phyloP scores from a whole-genome alignment of 2,888 invertebrate genomes.

The Seira ritae region DNA sequence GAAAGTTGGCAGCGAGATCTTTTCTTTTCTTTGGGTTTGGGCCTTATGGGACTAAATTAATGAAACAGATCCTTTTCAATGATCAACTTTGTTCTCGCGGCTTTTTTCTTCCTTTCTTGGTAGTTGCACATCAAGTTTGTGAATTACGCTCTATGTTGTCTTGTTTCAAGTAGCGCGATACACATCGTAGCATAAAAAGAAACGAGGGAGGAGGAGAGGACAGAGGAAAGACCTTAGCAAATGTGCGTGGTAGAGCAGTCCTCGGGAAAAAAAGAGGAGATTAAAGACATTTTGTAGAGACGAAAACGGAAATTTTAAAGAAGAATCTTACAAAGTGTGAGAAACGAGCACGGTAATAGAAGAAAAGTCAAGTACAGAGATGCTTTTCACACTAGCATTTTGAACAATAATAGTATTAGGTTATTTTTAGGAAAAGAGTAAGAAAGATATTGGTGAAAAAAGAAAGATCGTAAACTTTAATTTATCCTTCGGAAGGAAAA shows the following conservation, averaged over 20 bases:
- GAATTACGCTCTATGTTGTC: not conserved
- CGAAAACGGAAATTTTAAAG: not conserved
- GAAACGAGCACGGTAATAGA: not conserved
- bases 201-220: not conserved
- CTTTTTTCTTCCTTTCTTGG: conserved; percentile 20
- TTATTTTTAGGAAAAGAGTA: no score
- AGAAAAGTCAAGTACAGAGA: not conserved
- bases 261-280: not conserved
- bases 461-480: conserved; percentile 3
- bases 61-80: conserved; percentile 53
- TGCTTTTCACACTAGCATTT: no score
- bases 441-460: not conserved
- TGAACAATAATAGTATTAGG: no score
- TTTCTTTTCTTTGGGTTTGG: conserved; percentile 21
- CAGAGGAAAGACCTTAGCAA: not conserved
- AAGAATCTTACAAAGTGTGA: not conserved
- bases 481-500: not conserved
- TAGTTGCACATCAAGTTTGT: conserved; percentile 26
- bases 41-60: conserved; percentile 58
- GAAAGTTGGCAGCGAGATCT: conserved; percentile 23
- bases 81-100: conserved; percentile 52
- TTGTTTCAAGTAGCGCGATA: conserved; percentile 5
- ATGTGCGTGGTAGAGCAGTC: not conserved
- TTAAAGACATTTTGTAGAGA: conserved; percentile 18
- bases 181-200: conserved; percentile 14